phyloP scores from a whole-genome alignment of 2,888 invertebrate species.

The Amphipyra tragopoginis region DNA sequence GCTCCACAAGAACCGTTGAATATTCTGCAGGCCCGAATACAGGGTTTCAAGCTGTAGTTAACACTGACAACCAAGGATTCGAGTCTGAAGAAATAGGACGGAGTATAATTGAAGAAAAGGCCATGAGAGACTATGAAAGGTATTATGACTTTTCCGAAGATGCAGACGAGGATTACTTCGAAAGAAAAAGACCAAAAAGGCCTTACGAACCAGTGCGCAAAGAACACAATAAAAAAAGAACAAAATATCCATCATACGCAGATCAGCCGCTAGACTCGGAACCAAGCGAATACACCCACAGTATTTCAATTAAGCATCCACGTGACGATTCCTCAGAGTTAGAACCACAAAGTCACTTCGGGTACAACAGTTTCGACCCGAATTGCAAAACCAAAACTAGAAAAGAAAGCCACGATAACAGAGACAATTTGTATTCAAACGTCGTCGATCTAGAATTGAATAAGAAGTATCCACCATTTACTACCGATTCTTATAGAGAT shows the following conservation, averaged over 20 bases:
- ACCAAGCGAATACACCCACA: conserved; percentile 82
- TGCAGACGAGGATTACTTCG: conserved; percentile 72
- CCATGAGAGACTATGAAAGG: conserved; percentile 78
- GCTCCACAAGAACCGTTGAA: conserved; percentile 90
- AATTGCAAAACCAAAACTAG: conserved; percentile 83
- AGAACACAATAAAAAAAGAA: conserved; percentile 74
- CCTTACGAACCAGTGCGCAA: conserved; percentile 71
- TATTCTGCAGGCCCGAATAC: conserved; percentile 90
- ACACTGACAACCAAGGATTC: conserved; percentile 79
- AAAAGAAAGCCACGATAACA: conserved; percentile 69
- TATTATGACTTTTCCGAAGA: conserved; percentile 80
- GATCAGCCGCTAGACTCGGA: conserved; percentile 70
- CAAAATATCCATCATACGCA: conserved; percentile 67
- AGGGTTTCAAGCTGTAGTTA: conserved; percentile 90
- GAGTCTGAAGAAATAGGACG: conserved; percentile 55
- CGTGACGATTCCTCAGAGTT: conserved; percentile 72
- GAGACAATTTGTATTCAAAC: conserved; percentile 70
- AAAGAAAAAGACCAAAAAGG: conserved; percentile 72
- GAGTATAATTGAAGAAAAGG: conserved; percentile 73
- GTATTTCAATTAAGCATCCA: conserved; percentile 81
- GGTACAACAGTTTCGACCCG: conserved; percentile 78
- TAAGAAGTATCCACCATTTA: conserved; percentile 73
- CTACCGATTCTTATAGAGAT: conserved; percentile 71
- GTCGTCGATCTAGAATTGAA: conserved; percentile 72
- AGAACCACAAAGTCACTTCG: conserved; percentile 78